phyloP scores from a whole-genome alignment of 64 coral and sea anemone genomes.

The Dendrophyllia cribrosa region DNA sequence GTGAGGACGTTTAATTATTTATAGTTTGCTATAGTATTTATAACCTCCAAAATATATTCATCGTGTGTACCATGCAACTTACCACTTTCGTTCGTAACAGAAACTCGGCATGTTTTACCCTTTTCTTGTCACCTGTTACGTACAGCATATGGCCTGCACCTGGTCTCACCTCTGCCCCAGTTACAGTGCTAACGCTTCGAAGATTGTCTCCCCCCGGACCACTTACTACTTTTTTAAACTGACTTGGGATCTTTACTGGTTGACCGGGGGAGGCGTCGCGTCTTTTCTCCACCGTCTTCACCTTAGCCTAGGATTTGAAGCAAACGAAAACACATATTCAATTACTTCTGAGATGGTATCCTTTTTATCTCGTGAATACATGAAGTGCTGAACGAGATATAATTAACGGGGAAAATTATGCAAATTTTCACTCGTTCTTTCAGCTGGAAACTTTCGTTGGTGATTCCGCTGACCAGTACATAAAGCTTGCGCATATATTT shows the following conservation, averaged over 20 bases:
- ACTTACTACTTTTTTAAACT: constrained; percentile 6
- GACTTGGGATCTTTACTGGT: background rate
- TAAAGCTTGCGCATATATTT: too few relatives aligned
- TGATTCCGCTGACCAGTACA: too few relatives aligned
- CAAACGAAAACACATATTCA: background rate
- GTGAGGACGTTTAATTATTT: too few relatives aligned
- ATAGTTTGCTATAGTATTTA: too few relatives aligned
- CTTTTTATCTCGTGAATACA: too few relatives aligned
- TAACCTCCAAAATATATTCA: too few relatives aligned
- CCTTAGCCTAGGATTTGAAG: background rate
- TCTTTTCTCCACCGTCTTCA: background rate
- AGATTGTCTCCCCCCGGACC: constrained; percentile 30
- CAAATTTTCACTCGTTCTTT: too few relatives aligned
- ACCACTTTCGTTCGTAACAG: constrained; percentile 4
- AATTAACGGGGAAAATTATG: too few relatives aligned
- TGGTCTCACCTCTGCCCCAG: background rate
- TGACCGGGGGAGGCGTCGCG: background rate
- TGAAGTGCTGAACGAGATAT: too few relatives aligned
- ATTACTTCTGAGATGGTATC: background rate
- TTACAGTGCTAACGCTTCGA: constrained; percentile 18
- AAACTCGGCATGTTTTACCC: constrained; percentile 4
- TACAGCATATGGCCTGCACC: background rate
- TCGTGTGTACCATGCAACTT: background rate
- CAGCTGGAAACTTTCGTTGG: too few relatives aligned
- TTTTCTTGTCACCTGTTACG: background rate